Evolutionary conservation across 2,888 invertebrate genomes (phyloP), one percentile per base, ranked within the genome.

Genomic region (Aquatica leii): DNA sequence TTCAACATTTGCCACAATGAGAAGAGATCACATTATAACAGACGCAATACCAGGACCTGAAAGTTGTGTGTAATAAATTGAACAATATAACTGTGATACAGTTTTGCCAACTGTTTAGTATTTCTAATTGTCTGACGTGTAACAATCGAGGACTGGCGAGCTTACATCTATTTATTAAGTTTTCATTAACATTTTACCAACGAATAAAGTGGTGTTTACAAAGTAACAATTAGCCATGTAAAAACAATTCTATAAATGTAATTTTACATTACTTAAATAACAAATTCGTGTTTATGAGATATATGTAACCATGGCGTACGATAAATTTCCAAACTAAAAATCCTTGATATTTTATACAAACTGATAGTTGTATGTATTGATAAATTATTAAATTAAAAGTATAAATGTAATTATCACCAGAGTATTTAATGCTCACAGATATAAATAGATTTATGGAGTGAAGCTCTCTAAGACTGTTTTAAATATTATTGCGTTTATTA

Each of bases 41-140:
- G 93, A 93, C 80, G 90, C 92, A 72, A 87, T 94, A 80, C 94
- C 94, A 24, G 94, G 94, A 65, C 94, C 93, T 41, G 94, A 94
- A 81, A 94, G 93, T 84, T 94, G 94, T 84, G 94, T 94, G 79
- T 94, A 88, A 87, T 71, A 60, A 69, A 72, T 59, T 53, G 61
- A 60, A 62, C 50, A 56, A 51, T 51, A 55, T 49, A 59, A 58
- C 61, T 66, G 58, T 62, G 62, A 66, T 66, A 68, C 52, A 65
- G 57, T 55, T 60, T 55, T 59, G 60, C 57, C 53, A 51, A 67
- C 55, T 63, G 57, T 58, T 14, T 59, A 63, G 58, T 59, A 58
- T 53, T 58, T 59, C 49, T 56, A 56, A 54, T 62, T 58, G 57
- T 62, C 48, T 66, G 64, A 59, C 31, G 9, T 59, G 40, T 62